Evolutionary conservation across 1,140 invertebrate species (phyloP).

Genomic region (Amphibalanus amphitrite): DNA sequence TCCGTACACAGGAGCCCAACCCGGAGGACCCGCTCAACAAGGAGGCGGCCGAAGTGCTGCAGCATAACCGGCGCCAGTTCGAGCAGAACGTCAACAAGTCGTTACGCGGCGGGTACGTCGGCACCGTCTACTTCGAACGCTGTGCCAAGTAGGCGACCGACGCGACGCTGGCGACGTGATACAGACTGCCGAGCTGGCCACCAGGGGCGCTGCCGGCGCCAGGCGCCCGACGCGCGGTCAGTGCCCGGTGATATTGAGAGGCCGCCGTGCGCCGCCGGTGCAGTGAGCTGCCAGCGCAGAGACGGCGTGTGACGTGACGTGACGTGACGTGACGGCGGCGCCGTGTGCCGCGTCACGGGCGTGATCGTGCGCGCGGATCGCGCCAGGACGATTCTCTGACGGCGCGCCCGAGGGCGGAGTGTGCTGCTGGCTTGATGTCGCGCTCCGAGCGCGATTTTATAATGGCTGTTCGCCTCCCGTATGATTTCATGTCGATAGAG

Average conservation of each 20-base stretch:
- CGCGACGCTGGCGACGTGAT: conserved; percentile 14
- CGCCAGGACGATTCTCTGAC: neutral
- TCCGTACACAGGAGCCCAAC: conserved; percentile 30
- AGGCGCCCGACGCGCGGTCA: neutral
- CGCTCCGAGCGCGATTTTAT: neutral
- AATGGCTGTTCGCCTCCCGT: neutral
- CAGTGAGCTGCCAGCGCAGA: neutral
- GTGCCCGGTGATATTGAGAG: neutral
- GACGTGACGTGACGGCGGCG: too few species aligned
- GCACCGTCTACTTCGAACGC: conserved; percentile 79
- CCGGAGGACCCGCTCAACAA: conserved; percentile 97
- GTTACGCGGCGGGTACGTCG: conserved; percentile 86
- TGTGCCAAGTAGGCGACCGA: conserved; percentile 71
- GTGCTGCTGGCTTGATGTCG: neutral
- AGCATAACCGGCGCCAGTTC: conserved; percentile 81
- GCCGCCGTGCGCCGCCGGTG: too few species aligned
- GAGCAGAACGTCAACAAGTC: conserved; percentile 92
- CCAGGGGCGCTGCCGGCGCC: neutral
- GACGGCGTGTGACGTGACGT: too few species aligned
- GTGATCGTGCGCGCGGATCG: neutral
- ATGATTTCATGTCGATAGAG: neutral
- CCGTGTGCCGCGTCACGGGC: too few species aligned
- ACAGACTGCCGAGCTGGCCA: conserved; percentile 27
- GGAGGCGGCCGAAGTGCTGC: conserved; percentile 94
- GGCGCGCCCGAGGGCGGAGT: neutral